Evolutionary conservation across 1,140 invertebrate species (phyloP), one percentile per base, ranked within the genome.

Genomic region (Araneus ventricosus): DNA sequence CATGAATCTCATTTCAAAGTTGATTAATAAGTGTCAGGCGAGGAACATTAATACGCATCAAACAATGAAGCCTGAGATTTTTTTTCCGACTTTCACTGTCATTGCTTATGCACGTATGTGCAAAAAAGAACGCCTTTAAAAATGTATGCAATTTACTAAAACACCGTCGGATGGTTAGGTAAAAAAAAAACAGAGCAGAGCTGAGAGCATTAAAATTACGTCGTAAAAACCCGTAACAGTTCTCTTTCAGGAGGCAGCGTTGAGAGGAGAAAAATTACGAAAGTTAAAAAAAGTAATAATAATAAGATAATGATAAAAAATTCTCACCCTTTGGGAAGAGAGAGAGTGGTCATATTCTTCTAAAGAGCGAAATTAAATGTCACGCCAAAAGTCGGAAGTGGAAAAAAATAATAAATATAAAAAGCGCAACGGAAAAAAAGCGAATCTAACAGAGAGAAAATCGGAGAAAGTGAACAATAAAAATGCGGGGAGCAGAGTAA

Each of bases 301-400:
- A 91, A 91, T 91, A 91, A 91, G 89, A 91, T 91, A 91, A 84
- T 63, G 89, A 84, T 67, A 84, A 91, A 91, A 91, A 91, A 91
- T 61, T 80, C 34, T 34, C 27, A 70, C n/a, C 67, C 91, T 61
- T 87, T 37, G 91, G 84, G 30, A 39, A 67, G 80, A 61, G 22
- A 61, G 22, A 67, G 30, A 85, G 82, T 63, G 84, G 84, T 88
- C 84, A 86, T 92, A 92, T 92, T 92, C 80, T 93, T 80, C 84
- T 87, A 57, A 87, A 63, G 86, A 88, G 61, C 91, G 91, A 93
- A 93, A 93, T 93, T 93, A 93, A 93, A 93, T 87, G 91, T 93
- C 91, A 93, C 84, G 84, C 91, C 67, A 45, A 86, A 93, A 88
- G 45, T 79, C 91, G 67, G 84, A 93, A 93, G 91, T 93, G 91